Percentiles rank a stretch among this genome's conserved stretches.
These are phyloP conservation scores for Trematocara zebra DNA, from an alignment of 2,113 vertebrate genomes.

Conservation along the genomic window DNA sequence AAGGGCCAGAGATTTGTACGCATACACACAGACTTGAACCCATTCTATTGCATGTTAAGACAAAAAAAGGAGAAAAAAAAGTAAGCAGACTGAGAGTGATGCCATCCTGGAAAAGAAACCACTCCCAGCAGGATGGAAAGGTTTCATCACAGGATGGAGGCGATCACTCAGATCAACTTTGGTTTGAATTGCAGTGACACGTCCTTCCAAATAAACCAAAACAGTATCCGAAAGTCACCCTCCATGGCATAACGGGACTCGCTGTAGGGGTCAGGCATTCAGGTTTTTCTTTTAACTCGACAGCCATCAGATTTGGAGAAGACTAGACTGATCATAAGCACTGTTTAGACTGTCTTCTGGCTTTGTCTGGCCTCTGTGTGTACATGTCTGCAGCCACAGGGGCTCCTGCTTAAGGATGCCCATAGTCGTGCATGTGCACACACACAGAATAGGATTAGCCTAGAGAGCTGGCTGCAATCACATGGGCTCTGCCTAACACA, in stretches of 20 bases:
- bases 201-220: neutral
- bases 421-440: neutral
- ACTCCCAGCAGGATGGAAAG: neutral
- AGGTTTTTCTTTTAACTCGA: neutral
- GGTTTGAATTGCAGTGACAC: neutral
- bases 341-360: slow-evolving; percentile 35
- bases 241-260: neutral
- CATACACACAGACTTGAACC: neutral
- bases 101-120: neutral
- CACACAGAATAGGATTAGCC: slow-evolving; percentile 44
- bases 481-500: slow-evolving; percentile 47
- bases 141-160: neutral
- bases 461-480: slow-evolving; percentile 44
- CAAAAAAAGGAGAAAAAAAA: neutral
- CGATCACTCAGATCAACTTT: neutral
- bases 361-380: slow-evolving; percentile 33
- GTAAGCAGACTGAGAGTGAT: neutral
- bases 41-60: neutral
- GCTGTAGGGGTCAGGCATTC: neutral
- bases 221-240: neutral
- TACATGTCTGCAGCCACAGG: neutral
- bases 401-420: neutral
- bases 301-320: neutral
- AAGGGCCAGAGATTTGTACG: slow-evolving; percentile 38
- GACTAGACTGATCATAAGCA: neutral